Conservation (phyloP, 2,797 vertebrate species). For the Melopsittacus undulatus region DNA sequence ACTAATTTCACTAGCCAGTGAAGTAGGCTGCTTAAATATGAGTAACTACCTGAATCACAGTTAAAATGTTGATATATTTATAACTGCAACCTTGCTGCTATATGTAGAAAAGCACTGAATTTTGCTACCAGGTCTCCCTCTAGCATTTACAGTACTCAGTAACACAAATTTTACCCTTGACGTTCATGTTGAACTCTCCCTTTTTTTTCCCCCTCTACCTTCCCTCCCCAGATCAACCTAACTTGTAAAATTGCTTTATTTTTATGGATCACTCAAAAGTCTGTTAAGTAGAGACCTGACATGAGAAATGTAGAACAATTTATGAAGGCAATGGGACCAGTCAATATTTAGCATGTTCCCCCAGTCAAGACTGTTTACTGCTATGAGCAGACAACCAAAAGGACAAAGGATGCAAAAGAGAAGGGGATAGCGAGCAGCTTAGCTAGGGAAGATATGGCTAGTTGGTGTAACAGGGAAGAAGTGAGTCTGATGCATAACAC, state of each 20-base stretch:
- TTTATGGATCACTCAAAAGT: background rate
- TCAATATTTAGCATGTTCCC: background rate
- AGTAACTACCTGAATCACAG: background rate
- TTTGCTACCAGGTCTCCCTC: background rate
- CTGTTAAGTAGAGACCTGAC: background rate
- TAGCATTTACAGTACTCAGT: background rate
- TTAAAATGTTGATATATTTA: background rate
- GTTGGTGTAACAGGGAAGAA: background rate
- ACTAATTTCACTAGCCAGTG: background rate
- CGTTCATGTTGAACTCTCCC: background rate
- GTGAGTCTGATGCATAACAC: background rate
- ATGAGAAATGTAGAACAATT: background rate
- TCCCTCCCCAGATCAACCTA: background rate
- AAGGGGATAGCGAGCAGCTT: background rate
- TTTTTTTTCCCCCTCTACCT: background rate
- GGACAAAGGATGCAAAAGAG: background rate
- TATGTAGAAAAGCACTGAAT: background rate
- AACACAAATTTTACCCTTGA: background rate
- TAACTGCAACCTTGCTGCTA: background rate
- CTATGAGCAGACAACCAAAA: background rate
- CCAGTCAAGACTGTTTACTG: background rate
- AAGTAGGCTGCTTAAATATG: background rate
- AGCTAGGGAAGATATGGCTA: background rate
- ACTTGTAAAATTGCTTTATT: background rate
- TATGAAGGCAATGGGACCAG: background rate